phyloP scores from a whole-genome alignment of 2,113 vertebrate species.

The Chelonoidis abingdonii region DNA sequence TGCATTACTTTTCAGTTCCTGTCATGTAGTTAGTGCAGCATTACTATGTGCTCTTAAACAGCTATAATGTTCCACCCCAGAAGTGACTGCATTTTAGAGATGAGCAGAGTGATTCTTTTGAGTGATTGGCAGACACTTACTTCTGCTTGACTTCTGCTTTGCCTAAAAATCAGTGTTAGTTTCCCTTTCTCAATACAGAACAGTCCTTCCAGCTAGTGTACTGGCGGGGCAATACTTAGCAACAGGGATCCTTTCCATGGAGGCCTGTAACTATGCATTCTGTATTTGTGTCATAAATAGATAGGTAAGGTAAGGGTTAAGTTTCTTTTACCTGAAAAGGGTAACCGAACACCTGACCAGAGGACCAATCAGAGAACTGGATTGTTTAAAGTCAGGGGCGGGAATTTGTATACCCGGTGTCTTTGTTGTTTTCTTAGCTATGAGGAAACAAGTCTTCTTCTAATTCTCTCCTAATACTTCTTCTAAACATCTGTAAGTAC shows the following conservation, averaged over 20 bases:
- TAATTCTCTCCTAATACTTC: too few relatives aligned
- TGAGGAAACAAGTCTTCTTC: too few relatives aligned
- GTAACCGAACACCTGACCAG: too few relatives aligned
- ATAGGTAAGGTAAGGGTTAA: too few relatives aligned
- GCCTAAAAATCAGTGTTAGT: background rate
- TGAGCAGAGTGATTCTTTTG: background rate
- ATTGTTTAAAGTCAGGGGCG: too few relatives aligned
- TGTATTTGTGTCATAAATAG: too few relatives aligned
- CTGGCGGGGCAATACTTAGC: background rate
- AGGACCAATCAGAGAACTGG: too few relatives aligned
- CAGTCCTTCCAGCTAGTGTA: background rate
- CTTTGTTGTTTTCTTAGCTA: too few relatives aligned
- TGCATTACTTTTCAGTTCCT: background rate
- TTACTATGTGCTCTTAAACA: background rate
- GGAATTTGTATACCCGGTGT: too few relatives aligned
- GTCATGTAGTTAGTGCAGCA: rapidly evolving
- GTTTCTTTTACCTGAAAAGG: too few relatives aligned
- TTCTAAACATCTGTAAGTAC: too few relatives aligned
- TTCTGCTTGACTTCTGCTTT: background rate
- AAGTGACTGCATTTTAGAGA: background rate
- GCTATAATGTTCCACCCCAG: background rate
- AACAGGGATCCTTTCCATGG: background rate
- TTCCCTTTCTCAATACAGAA: background rate
- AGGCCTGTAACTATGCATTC: background rate
- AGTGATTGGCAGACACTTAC: background rate